phyloP scores from a whole-genome alignment of 2,888 invertebrate species.

The Cistogaster globosa region DNA sequence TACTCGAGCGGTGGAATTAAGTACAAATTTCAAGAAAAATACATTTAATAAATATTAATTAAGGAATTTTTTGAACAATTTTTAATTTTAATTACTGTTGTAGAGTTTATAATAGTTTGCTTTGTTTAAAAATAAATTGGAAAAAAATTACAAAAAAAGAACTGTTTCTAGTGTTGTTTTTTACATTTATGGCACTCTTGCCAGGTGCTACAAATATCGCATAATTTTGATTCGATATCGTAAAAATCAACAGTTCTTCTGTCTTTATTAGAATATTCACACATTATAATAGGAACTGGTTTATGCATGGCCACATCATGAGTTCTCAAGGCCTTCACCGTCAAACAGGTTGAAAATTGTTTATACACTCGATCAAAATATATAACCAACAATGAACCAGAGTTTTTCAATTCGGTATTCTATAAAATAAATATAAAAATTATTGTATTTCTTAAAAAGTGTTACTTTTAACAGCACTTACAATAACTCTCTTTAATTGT shows the following conservation, averaged over 20 bases:
- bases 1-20: no score
- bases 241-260: constrained; percentile 79
- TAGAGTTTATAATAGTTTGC: no score
- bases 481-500: constrained; percentile 82
- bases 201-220: constrained; percentile 91
- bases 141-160: no score
- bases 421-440: constrained; percentile 59
- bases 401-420: constrained; percentile 88
- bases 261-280: constrained; percentile 95
- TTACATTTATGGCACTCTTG: constrained; percentile 35
- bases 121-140: no score
- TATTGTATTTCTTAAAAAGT: not conserved
- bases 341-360: constrained; percentile 88
- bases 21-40: no score
- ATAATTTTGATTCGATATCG: constrained; percentile 83
- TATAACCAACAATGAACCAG: constrained; percentile 86
- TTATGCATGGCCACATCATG: constrained; percentile 94
- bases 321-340: constrained; percentile 91
- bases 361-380: constrained; percentile 88
- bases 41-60: no score
- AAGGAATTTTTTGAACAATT: no score
- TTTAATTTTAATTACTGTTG: no score
- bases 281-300: constrained; percentile 92
- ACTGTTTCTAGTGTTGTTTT: not conserved
- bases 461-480: constrained; percentile 67